These are phyloP conservation scores for Oreonectes daqikongensis DNA, from an alignment of 2,797 vertebrate genomes.

Conservation along the genomic window DNA sequence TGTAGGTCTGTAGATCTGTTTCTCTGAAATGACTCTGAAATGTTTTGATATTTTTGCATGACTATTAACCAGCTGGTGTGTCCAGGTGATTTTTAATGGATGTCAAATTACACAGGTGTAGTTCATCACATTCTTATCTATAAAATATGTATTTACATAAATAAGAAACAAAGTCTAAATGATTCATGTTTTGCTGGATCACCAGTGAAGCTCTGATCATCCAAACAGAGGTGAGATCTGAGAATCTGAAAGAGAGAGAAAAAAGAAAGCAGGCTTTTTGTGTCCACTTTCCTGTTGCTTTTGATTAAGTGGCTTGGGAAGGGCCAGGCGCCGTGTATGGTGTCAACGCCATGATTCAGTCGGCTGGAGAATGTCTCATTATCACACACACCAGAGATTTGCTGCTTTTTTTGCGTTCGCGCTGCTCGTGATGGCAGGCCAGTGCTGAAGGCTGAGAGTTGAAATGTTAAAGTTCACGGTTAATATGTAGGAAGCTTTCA, in stretches of 20 bases:
- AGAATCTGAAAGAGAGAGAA: background rate
- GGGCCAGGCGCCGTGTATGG: background rate
- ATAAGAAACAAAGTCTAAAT: no score
- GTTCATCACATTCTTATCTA: no score
- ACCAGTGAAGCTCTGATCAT: background rate
- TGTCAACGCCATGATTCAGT: background rate
- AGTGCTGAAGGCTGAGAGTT: background rate
- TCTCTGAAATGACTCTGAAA: no score
- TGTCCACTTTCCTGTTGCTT: background rate
- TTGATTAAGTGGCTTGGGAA: background rate
- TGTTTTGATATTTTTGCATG: no score
- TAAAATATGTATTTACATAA: no score
- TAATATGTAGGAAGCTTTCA: background rate
- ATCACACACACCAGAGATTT: slow-evolving; percentile 3
- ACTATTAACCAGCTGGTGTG: no score
- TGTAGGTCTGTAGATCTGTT: no score
- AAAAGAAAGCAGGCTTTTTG: background rate
- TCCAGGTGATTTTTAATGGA: no score
- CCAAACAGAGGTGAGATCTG: background rate
- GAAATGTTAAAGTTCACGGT: background rate
- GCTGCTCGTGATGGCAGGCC: background rate
- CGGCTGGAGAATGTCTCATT: background rate
- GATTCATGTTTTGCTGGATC: background rate
- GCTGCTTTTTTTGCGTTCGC: background rate
- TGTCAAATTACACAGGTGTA: no score